phyloP scores from a whole-genome alignment of 2,888 invertebrate genomes.

The Platycheirus albimanus region DNA sequence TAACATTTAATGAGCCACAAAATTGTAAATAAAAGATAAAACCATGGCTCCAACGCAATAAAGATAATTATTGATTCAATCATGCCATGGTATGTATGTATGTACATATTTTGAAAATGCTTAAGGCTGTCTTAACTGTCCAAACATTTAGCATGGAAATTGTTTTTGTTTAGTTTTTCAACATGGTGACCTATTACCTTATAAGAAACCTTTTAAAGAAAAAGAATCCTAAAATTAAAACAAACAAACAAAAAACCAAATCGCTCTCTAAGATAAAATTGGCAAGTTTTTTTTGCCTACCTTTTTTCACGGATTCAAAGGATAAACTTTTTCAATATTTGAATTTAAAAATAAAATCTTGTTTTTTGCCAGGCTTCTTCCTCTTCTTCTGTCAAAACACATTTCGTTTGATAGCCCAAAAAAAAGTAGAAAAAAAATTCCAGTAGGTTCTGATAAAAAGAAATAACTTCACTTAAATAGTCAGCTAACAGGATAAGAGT shows the following conservation, averaged over 20 bases:
- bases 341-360: constrained; percentile 19
- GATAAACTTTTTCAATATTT: constrained; percentile 13
- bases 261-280: constrained; percentile 8
- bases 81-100: no score
- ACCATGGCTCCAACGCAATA: no score
- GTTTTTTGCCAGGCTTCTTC: constrained; percentile 5
- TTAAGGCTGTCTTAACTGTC: no score
- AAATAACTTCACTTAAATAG: constrained; percentile 37
- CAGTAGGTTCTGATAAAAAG: constrained; percentile 23
- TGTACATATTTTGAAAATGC: no score
- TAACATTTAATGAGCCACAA: no score
- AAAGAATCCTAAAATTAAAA: constrained; percentile 10
- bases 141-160: no score
- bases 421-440: not conserved
- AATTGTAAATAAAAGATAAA: no score
- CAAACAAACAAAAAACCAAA: constrained; percentile 10
- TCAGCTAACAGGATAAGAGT: constrained; percentile 46
- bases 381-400: constrained; percentile 36
- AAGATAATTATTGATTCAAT: no score
- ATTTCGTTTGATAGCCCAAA: constrained; percentile 8
- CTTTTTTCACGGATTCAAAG: constrained; percentile 8
- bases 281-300: no score
- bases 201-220: no score
- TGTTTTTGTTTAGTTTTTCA: not conserved
- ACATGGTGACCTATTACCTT: not conserved